phyloP scores from a whole-genome alignment of 2,113 vertebrate genomes.

The Dromaius novaehollandiae region DNA sequence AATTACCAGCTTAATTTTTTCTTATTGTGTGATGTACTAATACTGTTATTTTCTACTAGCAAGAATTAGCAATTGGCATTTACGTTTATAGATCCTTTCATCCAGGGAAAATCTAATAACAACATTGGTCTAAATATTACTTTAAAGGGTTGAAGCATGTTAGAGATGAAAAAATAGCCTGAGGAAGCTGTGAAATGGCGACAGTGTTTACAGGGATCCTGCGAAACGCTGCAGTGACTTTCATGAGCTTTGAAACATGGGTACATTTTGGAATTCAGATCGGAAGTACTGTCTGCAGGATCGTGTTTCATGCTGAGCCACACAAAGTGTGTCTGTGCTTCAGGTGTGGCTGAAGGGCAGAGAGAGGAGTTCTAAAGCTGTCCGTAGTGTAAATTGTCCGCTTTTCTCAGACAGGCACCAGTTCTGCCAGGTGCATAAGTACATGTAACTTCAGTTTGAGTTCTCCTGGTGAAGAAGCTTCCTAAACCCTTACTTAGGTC shows the following conservation, averaged over 20 bases:
- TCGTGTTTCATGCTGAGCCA: neutral
- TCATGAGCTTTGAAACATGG: neutral
- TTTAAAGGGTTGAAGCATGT: conserved; percentile 19
- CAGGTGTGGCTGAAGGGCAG: neutral
- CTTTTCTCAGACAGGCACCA: rapidly evolving
- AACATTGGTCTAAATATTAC: conserved; percentile 45
- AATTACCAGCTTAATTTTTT: conserved; percentile 66
- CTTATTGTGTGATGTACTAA: conserved; percentile 56
- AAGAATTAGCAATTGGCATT: conserved; percentile 60
- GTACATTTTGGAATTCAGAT: neutral
- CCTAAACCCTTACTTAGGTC: neutral
- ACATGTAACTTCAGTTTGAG: rapidly evolving
- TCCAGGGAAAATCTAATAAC: conserved; percentile 57
- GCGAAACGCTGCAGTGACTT: neutral
- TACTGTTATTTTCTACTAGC: conserved; percentile 49
- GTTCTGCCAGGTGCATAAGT: neutral
- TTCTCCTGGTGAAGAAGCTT: neutral
- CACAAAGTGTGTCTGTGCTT: neutral
- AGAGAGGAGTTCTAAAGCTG: rapidly evolving
- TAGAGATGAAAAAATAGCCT: conserved; percentile 35
- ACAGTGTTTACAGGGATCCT: conserved; percentile 5
- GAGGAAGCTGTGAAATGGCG: conserved; percentile 28
- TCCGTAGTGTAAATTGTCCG: rapidly evolving
- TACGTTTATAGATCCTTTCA: conserved; percentile 50
- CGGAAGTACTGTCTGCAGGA: neutral